A percentile compares a stretch with the other conserved stretches of the same genome.
These are phyloP conservation scores for Sclerodermus sp. DNA, from an alignment of 2,888 invertebrate species.

Conservation along the genomic window DNA sequence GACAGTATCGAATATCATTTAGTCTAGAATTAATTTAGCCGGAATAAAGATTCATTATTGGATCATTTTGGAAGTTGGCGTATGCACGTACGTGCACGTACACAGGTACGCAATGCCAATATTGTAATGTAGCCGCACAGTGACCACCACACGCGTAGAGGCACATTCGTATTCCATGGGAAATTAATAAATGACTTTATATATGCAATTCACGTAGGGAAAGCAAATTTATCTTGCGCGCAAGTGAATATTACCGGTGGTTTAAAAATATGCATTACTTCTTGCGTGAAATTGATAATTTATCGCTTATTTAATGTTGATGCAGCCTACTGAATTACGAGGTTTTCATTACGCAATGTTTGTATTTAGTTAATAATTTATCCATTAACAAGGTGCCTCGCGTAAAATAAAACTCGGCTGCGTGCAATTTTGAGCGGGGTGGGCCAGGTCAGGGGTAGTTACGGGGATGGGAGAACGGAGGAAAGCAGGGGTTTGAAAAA, in stretches of 20 bases:
- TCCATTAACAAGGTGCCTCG: no score
- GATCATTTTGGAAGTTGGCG: background rate
- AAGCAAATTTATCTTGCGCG: slow-evolving; percentile 1
- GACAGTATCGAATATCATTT: background rate
- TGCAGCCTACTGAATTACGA: background rate
- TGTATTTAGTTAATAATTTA: background rate
- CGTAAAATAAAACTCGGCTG: no score
- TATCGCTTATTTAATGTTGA: background rate
- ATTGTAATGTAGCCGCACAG: no score
- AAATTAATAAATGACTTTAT: slow-evolving; percentile 16
- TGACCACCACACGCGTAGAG: no score
- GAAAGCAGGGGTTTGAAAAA: background rate
- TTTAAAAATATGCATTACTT: background rate
- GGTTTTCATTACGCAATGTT: background rate
- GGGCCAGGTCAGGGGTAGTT: no score
- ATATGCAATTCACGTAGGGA: background rate
- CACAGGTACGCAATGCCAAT: slow-evolving; percentile 2
- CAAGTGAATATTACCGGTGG: slow-evolving; percentile 9
- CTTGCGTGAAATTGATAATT: background rate
- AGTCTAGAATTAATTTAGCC: background rate
- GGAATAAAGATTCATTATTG: slow-evolving; percentile 1
- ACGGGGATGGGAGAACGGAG: background rate
- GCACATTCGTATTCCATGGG: slow-evolving; percentile 5
- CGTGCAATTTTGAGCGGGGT: no score
- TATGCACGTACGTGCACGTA: slow-evolving; percentile 5